Conservation (phyloP, 30 jellyfish, hydroid and myxozoan species). For the Catostylus mosaicus region DNA sequence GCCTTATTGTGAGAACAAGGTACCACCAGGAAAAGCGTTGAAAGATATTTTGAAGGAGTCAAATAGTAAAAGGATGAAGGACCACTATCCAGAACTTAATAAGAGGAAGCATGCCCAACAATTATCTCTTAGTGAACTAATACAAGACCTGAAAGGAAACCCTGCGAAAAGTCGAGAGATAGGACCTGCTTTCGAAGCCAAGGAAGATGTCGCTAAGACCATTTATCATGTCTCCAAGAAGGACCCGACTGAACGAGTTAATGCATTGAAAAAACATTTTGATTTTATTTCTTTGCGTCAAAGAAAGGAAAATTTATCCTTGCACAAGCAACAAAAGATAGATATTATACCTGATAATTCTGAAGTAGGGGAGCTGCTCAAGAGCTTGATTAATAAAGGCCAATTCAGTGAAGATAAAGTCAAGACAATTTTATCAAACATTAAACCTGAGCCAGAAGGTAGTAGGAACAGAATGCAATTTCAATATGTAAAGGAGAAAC, state of each 20-base stretch:
- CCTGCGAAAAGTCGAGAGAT: not conserved
- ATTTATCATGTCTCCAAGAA: not conserved
- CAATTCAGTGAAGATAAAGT: constrained; percentile 33
- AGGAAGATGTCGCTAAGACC: not conserved
- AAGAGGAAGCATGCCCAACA: not conserved
- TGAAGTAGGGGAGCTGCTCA: constrained; percentile 64
- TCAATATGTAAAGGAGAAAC: not conserved
- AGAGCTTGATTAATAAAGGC: constrained; percentile 16
- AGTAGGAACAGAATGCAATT: not conserved
- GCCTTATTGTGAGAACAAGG: not conserved
- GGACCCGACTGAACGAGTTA: constrained; percentile 10
- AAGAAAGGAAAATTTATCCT: not conserved
- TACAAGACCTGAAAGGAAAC: constrained; percentile 21
- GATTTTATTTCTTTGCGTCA: constrained; percentile 2
- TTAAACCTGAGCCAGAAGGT: not conserved
- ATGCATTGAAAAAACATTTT: constrained; percentile 49
- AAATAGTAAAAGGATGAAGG: not conserved
- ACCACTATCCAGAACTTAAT: constrained; percentile 5
- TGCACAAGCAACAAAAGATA: not conserved
- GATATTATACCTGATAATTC: constrained; percentile 56
- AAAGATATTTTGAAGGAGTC: not conserved
- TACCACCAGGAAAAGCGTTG: not conserved
- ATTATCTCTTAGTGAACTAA: not conserved
- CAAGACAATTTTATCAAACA: constrained; percentile 45
- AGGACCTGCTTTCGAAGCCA: not conserved